Conservation (phyloP, 2,888 invertebrate genomes). For the Megastigmus dorsalis region DNA sequence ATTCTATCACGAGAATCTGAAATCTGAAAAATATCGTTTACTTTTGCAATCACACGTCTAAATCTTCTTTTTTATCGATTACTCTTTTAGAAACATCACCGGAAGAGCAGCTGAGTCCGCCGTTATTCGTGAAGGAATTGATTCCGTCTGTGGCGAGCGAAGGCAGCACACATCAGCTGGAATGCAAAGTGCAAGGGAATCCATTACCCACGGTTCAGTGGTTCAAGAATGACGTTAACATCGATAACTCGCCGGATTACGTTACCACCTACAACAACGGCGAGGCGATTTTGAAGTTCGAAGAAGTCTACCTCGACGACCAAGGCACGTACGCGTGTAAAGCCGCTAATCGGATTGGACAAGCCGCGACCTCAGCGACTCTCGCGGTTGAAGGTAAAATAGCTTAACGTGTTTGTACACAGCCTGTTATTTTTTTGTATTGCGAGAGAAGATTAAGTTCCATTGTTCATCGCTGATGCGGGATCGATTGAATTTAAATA, state of each 20-base stretch:
- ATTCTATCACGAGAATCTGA: too few species aligned
- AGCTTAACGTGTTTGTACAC: background rate
- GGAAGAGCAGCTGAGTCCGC: constrained; percentile 80
- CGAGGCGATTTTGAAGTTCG: constrained; percentile 83
- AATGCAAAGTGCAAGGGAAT: constrained; percentile 83
- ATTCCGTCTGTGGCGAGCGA: constrained; percentile 80
- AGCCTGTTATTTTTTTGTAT: too few species aligned
- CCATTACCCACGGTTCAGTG: constrained; percentile 88
- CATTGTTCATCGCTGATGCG: too few species aligned
- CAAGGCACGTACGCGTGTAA: constrained; percentile 83
- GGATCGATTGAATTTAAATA: too few species aligned
- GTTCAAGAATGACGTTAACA: constrained; percentile 83
- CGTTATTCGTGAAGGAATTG: constrained; percentile 81
- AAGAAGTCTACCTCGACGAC: constrained; percentile 81
- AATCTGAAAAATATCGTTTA: too few species aligned
- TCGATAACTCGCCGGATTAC: constrained; percentile 84
- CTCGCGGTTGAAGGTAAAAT: constrained; percentile 77
- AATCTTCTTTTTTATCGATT: too few species aligned
- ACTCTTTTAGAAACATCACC: constrained; percentile 77
- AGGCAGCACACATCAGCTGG: constrained; percentile 80
- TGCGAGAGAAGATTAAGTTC: too few species aligned
- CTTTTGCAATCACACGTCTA: too few species aligned
- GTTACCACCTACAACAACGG: constrained; percentile 89
- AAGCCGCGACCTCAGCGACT: constrained; percentile 80
- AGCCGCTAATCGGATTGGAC: constrained; percentile 82